Base-by-base conservation (phyloP, 1,140 invertebrate species). In the Cataglyphis hispanica region DNA sequence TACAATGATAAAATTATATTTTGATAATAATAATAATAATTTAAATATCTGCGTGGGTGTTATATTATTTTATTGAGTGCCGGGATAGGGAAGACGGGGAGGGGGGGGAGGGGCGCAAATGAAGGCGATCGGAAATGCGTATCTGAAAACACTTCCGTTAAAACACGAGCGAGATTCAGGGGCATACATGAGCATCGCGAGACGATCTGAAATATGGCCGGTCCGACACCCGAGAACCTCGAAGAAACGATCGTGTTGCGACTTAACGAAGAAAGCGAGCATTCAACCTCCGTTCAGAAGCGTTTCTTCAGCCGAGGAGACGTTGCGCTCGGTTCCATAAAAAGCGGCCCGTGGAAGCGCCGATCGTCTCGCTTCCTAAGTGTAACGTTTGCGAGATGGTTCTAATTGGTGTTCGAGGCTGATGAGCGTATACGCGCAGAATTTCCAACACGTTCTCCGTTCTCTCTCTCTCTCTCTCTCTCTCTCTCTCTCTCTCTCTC, bases 381-480 rank as follows among this genome's bases (percentile, higher is more conserved):
- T 89, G 87, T 89, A 89, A 89, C 87, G 87, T 89, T 89, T 89
- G 85, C 87, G 78, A 87, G 87, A 87, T 89, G 87, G 56, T 83
- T 89, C 87, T 89, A 89, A 89, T 89, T 89, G 87, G 87, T 63
- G 87, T 89, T 89, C 87, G 87, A 89, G 87, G 87, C 87, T 89
- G 87, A 89, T 89, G 87, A 89, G 85, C 84, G 70, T 13, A 75
- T 58, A 50, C 56, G 70, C 72, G 40, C 67, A 37, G 78, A 83
- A 74, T 83, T 83, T 83, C 69, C 78, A 83, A 83, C 72, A 74
- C 78, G 53, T 34, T 69, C 72, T 16, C 46, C 67, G 34, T 13
- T 22, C 19, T 27, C 34, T 31, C 64, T 61, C 58, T 63, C 74
- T 40, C 50, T 66, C 63, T 50, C 43, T 77, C 37, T 77, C 2